Conservation (phyloP, 2,797 vertebrate genomes). For the Acanthornis magna region DNA sequence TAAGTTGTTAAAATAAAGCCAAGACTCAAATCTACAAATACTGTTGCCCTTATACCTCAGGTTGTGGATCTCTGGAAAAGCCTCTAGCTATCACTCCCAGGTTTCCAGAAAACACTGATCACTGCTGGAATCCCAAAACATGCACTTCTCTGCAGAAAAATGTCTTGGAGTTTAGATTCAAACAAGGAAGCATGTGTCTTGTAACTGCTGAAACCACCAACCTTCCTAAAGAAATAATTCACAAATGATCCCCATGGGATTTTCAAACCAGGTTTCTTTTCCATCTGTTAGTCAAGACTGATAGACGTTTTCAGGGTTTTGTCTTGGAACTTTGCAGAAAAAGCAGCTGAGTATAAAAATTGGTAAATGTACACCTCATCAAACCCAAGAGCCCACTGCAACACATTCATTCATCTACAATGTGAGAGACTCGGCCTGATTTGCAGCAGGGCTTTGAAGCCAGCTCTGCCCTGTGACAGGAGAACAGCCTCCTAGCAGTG, state of each 20-base stretch:
- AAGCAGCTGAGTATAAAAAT: background rate
- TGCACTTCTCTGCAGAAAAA: background rate
- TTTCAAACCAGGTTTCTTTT: background rate
- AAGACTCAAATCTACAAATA: background rate
- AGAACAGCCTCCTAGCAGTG: background rate
- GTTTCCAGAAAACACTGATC: background rate
- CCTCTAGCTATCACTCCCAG: background rate
- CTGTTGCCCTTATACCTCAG: background rate
- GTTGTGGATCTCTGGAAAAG: background rate
- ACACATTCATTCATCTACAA: background rate
- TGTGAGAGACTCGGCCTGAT: background rate
- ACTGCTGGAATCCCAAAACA: background rate
- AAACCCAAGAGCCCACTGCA: background rate
- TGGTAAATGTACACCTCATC: background rate
- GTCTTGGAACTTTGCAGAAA: background rate
- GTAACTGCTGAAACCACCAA: background rate
- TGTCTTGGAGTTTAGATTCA: background rate
- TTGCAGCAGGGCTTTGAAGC: background rate
- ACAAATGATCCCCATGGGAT: background rate
- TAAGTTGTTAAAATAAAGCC: background rate
- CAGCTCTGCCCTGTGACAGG: background rate
- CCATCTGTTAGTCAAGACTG: background rate
- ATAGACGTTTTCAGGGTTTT: background rate
- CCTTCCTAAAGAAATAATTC: background rate
- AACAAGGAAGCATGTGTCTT: background rate